Conservation (phyloP, 2,797 vertebrate species). For the Tiaroga cobitis region DNA sequence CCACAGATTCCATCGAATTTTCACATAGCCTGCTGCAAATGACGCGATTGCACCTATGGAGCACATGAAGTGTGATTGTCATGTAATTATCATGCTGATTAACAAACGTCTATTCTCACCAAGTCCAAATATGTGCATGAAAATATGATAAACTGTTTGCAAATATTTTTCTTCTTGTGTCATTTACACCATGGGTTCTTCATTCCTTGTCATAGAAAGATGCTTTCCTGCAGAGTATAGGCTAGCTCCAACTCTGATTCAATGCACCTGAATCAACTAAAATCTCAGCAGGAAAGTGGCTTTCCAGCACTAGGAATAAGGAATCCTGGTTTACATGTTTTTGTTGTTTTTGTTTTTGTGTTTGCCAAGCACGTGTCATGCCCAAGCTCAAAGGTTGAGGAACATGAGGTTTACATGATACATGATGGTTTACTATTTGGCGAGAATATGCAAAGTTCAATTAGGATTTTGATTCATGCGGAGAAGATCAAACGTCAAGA, state of each 20-base stretch:
- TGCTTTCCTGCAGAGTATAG: not conserved
- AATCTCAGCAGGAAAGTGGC: not conserved
- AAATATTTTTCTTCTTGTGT: not conserved
- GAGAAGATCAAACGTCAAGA: not conserved
- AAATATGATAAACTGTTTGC: not conserved
- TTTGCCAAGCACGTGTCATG: not conserved
- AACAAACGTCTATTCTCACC: not conserved
- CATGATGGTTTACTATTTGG: no score
- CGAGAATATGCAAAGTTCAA: no score
- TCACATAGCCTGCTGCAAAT: slow-evolving; percentile 84
- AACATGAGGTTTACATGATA: no score
- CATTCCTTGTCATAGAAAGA: not conserved
- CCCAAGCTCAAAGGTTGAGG: not conserved
- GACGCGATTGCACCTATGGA: slow-evolving; percentile 83
- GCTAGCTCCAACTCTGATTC: not conserved
- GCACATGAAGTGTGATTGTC: not conserved
- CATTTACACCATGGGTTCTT: not conserved
- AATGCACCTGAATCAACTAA: not conserved
- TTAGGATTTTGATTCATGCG: not conserved
- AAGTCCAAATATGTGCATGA: not conserved
- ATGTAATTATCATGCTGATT: not conserved
- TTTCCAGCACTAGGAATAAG: not conserved
- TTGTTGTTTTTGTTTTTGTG: not conserved
- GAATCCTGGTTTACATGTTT: not conserved
- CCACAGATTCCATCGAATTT: slow-evolving; percentile 90